Evolutionary conservation across 2,797 vertebrate genomes (phyloP).

Genomic region (Ctenosaura bakeri): DNA sequence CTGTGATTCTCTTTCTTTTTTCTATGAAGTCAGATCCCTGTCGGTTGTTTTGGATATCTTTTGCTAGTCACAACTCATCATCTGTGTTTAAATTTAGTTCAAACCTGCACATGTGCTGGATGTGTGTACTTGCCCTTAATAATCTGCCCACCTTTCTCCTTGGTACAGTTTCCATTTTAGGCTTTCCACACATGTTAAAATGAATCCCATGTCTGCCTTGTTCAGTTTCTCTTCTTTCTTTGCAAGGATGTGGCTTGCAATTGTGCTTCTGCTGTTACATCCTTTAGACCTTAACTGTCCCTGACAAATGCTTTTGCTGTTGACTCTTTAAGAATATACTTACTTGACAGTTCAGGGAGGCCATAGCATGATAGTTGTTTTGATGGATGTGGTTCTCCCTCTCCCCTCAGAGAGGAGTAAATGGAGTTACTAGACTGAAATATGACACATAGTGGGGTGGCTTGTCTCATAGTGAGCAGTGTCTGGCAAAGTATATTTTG

Average conservation of each 20-base stretch:
- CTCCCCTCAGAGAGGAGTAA: neutral
- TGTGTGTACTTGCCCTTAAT: conserved; percentile 6
- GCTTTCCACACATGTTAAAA: conserved; percentile 14
- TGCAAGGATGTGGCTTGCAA: conserved; percentile 12
- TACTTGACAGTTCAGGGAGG: conserved; percentile 23
- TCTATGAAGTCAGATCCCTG: neutral
- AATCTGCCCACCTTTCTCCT: neutral
- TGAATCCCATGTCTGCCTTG: conserved; percentile 5
- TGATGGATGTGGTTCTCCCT: conserved; percentile 3
- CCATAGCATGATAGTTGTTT: conserved; percentile 9
- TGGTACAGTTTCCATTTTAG: conserved; percentile 29
- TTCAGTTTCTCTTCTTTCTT: conserved; percentile 11
- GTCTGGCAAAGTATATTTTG: neutral
- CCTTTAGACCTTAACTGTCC: conserved; percentile 17
- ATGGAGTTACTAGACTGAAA: conserved; percentile 5
- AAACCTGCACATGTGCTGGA: neutral
- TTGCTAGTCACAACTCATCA: conserved; percentile 1
- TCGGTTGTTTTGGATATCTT: neutral
- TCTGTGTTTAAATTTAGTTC: neutral
- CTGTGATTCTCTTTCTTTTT: neutral
- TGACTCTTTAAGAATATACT: conserved; percentile 37
- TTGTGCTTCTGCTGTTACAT: conserved; percentile 16
- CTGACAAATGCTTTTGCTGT: conserved; percentile 4
- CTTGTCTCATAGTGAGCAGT: neutral
- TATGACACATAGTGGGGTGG: neutral